A percentile compares a stretch with the other conserved stretches of the same genome.
Evolutionary conservation across 2,797 vertebrate genomes (phyloP).

Genomic region (Pelochelys cantorii): DNA sequence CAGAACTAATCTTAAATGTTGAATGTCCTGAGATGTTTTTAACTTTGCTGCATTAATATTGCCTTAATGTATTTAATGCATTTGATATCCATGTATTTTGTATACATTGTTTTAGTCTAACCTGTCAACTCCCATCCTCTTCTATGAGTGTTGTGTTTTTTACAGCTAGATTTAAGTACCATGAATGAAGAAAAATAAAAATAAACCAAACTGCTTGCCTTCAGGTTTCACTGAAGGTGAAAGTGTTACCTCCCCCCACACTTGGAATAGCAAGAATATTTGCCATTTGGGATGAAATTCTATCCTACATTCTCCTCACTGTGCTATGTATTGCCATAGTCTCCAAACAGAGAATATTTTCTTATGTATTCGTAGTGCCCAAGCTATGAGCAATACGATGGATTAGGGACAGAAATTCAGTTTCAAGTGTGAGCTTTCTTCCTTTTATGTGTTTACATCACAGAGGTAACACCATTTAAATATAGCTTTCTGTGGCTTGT

Average conservation of each 20-base stretch:
- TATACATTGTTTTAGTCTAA: conserved; percentile 27
- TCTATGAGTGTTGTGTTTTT: conserved; percentile 30
- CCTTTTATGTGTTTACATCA: neutral
- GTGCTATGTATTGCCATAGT: neutral
- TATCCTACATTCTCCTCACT: neutral
- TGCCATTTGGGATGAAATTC: neutral
- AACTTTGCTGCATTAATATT: neutral
- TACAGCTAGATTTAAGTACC: neutral
- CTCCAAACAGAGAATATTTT: neutral
- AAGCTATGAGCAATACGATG: neutral
- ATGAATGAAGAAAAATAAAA: conserved; percentile 45
- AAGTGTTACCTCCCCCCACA: neutral
- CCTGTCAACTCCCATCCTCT: neutral
- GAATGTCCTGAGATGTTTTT: conserved; percentile 16
- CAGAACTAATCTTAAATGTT: neutral
- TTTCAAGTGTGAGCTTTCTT: neutral
- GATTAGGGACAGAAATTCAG: neutral
- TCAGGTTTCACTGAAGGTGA: neutral
- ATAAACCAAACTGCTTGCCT: conserved; percentile 14
- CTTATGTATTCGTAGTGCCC: neutral
- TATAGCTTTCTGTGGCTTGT: conserved; percentile 38
- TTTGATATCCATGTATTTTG: conserved; percentile 43
- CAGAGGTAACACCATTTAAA: conserved; percentile 3
- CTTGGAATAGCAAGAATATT: neutral
- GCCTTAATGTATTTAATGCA: neutral